phyloP scores from a whole-genome alignment of 2,113 vertebrate genomes.

The Corydoras sp. region DNA sequence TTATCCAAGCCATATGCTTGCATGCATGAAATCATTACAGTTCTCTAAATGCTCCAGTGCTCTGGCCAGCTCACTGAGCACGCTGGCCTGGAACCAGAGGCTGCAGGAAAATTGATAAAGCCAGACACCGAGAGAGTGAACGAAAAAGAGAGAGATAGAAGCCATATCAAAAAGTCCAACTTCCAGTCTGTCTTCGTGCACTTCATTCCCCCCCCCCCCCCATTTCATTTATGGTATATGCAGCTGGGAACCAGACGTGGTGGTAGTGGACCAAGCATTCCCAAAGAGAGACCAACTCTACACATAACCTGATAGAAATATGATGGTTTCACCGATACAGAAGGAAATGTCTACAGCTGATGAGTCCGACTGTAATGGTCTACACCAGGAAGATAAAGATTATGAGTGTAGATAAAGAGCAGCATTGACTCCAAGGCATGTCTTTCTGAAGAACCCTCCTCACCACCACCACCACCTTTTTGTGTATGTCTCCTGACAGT shows the following conservation, averaged over 20 bases:
- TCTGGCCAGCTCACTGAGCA: slow-evolving; percentile 49
- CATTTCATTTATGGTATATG: slow-evolving; percentile 10
- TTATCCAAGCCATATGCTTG: slow-evolving; percentile 36
- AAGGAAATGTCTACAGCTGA: slow-evolving; percentile 38
- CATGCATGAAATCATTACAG: slow-evolving; percentile 49
- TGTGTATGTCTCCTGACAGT: background rate
- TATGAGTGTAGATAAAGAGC: background rate
- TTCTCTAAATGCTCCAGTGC: slow-evolving; percentile 55
- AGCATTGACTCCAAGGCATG: background rate
- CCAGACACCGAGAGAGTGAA: background rate
- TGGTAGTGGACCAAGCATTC: slow-evolving; percentile 37
- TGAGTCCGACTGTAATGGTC: slow-evolving; percentile 27
- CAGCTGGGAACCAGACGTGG: slow-evolving; percentile 23
- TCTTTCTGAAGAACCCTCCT: background rate
- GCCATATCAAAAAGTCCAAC: slow-evolving; percentile 37
- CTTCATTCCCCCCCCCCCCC: slow-evolving; percentile 18
- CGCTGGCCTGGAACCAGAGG: slow-evolving; percentile 59
- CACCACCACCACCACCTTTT: background rate
- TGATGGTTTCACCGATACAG: slow-evolving; percentile 36
- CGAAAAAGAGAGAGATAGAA: slow-evolving; percentile 10
- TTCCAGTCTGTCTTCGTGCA: slow-evolving; percentile 39
- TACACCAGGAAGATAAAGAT: slow-evolving; percentile 15
- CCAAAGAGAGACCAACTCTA: slow-evolving; percentile 23
- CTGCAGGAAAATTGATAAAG: slow-evolving; percentile 46
- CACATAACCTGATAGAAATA: slow-evolving; percentile 39